phyloP scores from a whole-genome alignment of 1,140 invertebrate species.

The Bombus superbus region DNA sequence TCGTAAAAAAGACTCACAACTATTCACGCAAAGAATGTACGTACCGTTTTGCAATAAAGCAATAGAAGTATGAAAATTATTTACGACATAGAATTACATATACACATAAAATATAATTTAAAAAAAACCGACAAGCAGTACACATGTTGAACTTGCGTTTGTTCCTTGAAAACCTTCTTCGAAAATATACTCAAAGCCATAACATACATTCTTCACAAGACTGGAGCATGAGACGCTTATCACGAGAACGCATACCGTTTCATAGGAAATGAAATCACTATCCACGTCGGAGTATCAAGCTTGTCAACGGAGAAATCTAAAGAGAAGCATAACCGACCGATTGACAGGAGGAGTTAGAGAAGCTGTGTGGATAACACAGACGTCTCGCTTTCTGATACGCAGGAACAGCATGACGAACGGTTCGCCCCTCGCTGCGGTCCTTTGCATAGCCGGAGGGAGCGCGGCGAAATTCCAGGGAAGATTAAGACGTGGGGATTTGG shows the following conservation, averaged over 20 bases:
- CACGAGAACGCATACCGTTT: neutral
- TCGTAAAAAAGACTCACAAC: too few relatives aligned
- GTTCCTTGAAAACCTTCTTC: neutral
- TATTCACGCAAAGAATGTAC: too few relatives aligned
- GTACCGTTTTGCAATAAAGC: too few relatives aligned
- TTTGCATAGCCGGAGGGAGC: slow-evolving; percentile 66
- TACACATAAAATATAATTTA: too few relatives aligned
- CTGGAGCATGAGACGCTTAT: neutral
- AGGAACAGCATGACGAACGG: slow-evolving; percentile 58
- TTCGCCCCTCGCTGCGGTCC: slow-evolving; percentile 45
- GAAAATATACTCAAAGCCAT: neutral
- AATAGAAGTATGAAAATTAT: too few relatives aligned
- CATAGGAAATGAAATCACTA: neutral
- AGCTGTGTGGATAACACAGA: slow-evolving; percentile 50
- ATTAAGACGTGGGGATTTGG: slow-evolving; percentile 71
- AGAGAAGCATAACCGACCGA: slow-evolving; percentile 14
- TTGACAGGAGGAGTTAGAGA: slow-evolving; percentile 5
- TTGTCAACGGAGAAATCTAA: neutral
- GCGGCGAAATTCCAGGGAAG: slow-evolving; percentile 61
- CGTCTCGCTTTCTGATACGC: slow-evolving; percentile 56
- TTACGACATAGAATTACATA: too few relatives aligned
- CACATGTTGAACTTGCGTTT: too few relatives aligned
- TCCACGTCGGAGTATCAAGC: neutral
- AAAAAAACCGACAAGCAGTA: too few relatives aligned
- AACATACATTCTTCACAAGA: neutral